A percentile compares a stretch with the other conserved stretches of the same genome.
phyloP scores from a whole-genome alignment of 2,888 invertebrate species.

The Dryadula phaetusa region DNA sequence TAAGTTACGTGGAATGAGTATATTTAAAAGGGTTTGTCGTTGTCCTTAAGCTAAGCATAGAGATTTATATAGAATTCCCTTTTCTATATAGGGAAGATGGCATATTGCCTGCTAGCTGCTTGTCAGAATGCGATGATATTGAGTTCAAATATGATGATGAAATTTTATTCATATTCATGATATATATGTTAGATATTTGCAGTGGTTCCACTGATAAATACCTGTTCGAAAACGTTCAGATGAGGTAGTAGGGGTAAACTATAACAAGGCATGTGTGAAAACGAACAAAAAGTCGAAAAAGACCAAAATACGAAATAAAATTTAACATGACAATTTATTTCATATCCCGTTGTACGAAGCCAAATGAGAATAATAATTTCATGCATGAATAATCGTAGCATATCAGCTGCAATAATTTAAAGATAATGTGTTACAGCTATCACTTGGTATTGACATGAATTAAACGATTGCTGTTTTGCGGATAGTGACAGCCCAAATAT shows the following conservation, averaged over 20 bases:
- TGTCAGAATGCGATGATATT: neutral
- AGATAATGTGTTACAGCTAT: conserved; percentile 12
- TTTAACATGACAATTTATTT: conserved; percentile 17
- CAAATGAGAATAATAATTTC: conserved; percentile 34
- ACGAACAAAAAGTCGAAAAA: neutral
- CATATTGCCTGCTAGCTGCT: too few species aligned
- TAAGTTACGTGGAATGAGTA: conserved; percentile 25
- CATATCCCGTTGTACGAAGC: conserved; percentile 20
- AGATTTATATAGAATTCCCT: neutral
- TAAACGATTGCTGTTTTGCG: conserved; percentile 12
- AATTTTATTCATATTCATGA: too few species aligned
- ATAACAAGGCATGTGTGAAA: neutral
- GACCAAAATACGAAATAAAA: conserved; percentile 2
- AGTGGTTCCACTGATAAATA: too few species aligned
- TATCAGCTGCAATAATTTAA: conserved; percentile 10
- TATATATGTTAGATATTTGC: too few species aligned
- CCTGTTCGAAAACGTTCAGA: too few species aligned
- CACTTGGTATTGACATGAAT: conserved; percentile 8
- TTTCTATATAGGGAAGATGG: too few species aligned
- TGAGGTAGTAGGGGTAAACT: neutral
- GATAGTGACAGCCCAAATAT: conserved; percentile 1
- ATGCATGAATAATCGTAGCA: conserved; percentile 33
- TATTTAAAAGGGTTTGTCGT: conserved; percentile 17
- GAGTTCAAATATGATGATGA: neutral
- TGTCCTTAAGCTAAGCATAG: conserved; percentile 6